Evolutionary conservation across 2,888 invertebrate species (phyloP).

Genomic region (Entomobrya proxima): DNA sequence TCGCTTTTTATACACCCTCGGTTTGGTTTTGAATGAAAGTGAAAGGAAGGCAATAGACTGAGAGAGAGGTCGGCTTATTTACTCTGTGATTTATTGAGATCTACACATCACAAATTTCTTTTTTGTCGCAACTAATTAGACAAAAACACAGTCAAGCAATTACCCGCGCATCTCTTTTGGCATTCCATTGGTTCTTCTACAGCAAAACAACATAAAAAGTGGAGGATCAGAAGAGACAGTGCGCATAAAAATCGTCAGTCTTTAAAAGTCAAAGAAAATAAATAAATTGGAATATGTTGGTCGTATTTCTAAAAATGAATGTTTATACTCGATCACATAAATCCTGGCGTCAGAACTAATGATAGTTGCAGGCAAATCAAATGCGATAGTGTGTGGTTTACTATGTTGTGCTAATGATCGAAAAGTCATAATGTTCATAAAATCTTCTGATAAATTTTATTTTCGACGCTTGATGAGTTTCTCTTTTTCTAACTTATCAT

Average conservation of each 20-base stretch:
- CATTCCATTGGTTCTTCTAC: conserved; percentile 25
- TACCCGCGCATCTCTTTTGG: conserved; percentile 39
- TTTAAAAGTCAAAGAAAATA: background rate
- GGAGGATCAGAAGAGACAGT: background rate
- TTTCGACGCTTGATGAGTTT: too few species aligned
- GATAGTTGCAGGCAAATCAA: background rate
- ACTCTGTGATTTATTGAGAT: conserved; percentile 57
- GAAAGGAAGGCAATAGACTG: conserved; percentile 25
- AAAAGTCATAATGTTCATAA: background rate
- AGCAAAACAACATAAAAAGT: background rate
- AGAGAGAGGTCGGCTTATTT: conserved; percentile 49
- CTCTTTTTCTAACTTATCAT: too few species aligned
- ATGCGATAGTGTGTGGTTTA: background rate
- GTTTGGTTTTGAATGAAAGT: conserved; percentile 44
- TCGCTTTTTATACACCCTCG: conserved; percentile 24
- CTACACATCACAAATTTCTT: conserved; percentile 60
- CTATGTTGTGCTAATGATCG: background rate
- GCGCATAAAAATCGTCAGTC: background rate
- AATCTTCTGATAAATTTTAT: background rate
- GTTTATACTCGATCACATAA: background rate
- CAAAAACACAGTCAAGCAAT: conserved; percentile 49
- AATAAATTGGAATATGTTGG: too few species aligned
- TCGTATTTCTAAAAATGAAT: background rate
- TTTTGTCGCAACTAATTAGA: conserved; percentile 61
- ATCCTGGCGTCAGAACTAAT: background rate